Base-by-base conservation (phyloP, 2,888 invertebrate species). In the Ischnus inquisitorius region DNA sequence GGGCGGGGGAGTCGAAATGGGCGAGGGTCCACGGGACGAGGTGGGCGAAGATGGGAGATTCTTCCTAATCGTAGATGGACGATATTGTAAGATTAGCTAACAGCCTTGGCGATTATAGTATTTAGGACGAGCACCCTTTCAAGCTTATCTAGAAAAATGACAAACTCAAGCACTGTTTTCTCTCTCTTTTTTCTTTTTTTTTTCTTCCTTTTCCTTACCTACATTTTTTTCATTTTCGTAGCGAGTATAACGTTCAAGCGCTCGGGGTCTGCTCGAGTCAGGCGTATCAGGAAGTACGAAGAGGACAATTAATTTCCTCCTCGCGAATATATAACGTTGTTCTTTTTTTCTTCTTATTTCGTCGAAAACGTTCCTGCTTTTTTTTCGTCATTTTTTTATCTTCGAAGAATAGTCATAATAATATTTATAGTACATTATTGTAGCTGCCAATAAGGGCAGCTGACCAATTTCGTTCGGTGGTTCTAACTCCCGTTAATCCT, bases 71-170 rank as follows among this genome's bases (percentile, higher is more conserved):
- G 68, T 83, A 83, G 72, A 71, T 77, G 83, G 83, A 83, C 83
- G 83, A 83, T 83, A 80, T 62, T 77, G 48, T 79, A 76, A 60
- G 60, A 60, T 83, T 74, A 77, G 83, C 83, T 83, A 80, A 80
- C 83, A 83, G 83, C 83, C 83, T 83, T 83, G 72, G 80, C 77
- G 80, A 80, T 4, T 77, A 77, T 83, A 83, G 68, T 68, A 77
- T 83, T 34, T 72, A 80, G 76, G 74, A 86, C 84, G 82, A 86
- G 86, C 85, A 83, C 85, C 85, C 83, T 85, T 80, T 82, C 83
- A 84, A 86, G 85, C 80, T 84, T 86, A 85, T 69, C 86, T 84
- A 83, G 83, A 65, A 76, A 82, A 82, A 79, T 76, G 51, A 86
- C 74, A 86, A 83, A 83, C 84, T 82, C 80, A 76, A 84, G 80